Evolutionary conservation across 92 coral and sea anemone species (phyloP), one percentile per base, ranked within the genome.

Genomic region (Diadumene lineata): DNA sequence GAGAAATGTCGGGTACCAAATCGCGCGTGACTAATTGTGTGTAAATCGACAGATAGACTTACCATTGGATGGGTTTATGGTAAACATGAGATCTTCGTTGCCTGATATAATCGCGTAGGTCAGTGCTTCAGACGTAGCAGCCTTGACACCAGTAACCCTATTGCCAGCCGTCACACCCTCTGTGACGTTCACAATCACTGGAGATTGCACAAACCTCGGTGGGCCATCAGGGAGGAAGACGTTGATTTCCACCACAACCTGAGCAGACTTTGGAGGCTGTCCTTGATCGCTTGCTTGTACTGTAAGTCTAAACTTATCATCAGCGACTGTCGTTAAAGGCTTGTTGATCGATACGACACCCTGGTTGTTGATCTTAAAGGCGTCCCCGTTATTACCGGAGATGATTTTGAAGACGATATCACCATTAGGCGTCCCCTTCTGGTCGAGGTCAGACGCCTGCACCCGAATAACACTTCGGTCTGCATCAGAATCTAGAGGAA

Each of bases 61-160:
- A 60, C 97, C 97, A 7, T 80, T 86, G 33, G 97, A 88, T 22
- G 91, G 85, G 31, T 77, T 83, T 2, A 96, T 88, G 71, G 70
- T 90, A 55, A 96, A 91, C 70, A 96, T 79, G 7, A 89, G 88
- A 34, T 65, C 85, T 8, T 81, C 78, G 46, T 86, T 80, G 2
- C 96, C 96, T 33, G 83, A 48, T 18, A 81, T 50, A 22, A 92
- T 83, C 48, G 86, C 68, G 50, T 96, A 96, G 1, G 91, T 86
- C 50, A 96, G 81, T 0, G 93, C 99, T 80, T 92, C 96, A 0
- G 99, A 92, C 2, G 93, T 91, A 13, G 99, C 92, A 1, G 99
- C 99, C 51, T 92, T 90, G 0, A 90, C 96, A 11, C 93, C 96
- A 51, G 92, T 84, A 19, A 96, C 97, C 43, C 90, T 80, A 19